Percentiles rank a stretch among this genome's conserved stretches.
Conservation (phyloP, 2,888 invertebrate species). For the Morpho helenor region DNA sequence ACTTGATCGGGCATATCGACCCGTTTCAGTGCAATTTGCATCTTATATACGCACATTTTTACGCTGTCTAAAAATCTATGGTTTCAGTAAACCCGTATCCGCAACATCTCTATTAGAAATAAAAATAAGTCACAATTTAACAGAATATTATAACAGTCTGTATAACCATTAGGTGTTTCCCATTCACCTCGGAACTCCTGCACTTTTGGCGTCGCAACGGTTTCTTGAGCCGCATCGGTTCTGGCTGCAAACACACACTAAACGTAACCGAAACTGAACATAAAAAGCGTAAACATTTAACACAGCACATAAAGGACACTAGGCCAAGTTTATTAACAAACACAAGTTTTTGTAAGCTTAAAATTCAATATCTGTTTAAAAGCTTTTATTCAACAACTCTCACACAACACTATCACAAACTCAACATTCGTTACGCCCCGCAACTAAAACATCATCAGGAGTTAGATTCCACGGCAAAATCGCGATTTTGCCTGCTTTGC, state of each 20-base stretch:
- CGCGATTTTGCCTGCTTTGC: too few relatives aligned
- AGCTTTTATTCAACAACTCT: too few relatives aligned
- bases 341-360: neutral
- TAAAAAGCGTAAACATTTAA: slow-evolving; percentile 37
- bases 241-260: slow-evolving; percentile 61
- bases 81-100: too few relatives aligned
- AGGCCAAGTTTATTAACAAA: slow-evolving; percentile 18
- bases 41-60: too few relatives aligned
- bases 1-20: too few relatives aligned
- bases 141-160: neutral
- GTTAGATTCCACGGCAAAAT: too few relatives aligned
- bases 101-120: neutral
- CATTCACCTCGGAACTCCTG: slow-evolving; percentile 73
- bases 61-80: too few relatives aligned
- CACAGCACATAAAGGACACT: slow-evolving; percentile 19
- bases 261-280: slow-evolving; percentile 34
- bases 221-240: slow-evolving; percentile 61
- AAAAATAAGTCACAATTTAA: neutral
- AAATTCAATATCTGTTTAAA: too few relatives aligned
- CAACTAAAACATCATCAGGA: too few relatives aligned
- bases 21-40: too few relatives aligned
- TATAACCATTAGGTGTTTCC: slow-evolving; percentile 4
- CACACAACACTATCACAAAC: too few relatives aligned
- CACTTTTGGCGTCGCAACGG: slow-evolving; percentile 70
- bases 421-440: too few relatives aligned